These are phyloP conservation scores for Aphrophora alni DNA, from an alignment of 2,888 invertebrate genomes.

Conservation along the genomic window DNA sequence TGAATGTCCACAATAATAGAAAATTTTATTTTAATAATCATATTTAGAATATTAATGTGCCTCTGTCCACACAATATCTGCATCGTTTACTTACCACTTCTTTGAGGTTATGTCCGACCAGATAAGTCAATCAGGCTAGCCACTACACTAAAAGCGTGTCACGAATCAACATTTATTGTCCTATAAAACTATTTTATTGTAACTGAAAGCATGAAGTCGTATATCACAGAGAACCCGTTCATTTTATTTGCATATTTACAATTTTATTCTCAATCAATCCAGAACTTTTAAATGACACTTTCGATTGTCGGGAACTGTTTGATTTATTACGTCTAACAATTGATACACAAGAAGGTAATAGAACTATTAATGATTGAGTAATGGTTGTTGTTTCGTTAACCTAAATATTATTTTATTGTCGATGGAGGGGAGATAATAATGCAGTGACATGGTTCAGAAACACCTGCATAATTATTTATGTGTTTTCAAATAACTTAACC, in stretches of 20 bases:
- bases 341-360: neutral
- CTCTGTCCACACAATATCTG: too few relatives aligned
- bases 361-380: too few relatives aligned
- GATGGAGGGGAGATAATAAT: too few relatives aligned
- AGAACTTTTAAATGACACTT: neutral
- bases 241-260: neutral
- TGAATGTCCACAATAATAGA: too few relatives aligned
- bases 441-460: too few relatives aligned
- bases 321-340: neutral
- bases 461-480: too few relatives aligned
- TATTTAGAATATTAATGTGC: too few relatives aligned
- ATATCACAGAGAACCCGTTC: neutral
- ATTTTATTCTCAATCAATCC: neutral
- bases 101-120: neutral
- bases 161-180: neutral
- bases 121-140: neutral
- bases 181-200: slow-evolving; percentile 6
- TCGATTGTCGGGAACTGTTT: neutral
- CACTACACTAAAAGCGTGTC: neutral
- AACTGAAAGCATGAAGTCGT: neutral
- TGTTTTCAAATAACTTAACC: too few relatives aligned
- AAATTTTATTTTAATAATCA: too few relatives aligned
- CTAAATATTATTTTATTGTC: too few relatives aligned
- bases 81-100: too few relatives aligned
- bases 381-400: too few relatives aligned